Base-by-base conservation (phyloP, 2,888 invertebrate genomes). In the Hybos culiciformis region DNA sequence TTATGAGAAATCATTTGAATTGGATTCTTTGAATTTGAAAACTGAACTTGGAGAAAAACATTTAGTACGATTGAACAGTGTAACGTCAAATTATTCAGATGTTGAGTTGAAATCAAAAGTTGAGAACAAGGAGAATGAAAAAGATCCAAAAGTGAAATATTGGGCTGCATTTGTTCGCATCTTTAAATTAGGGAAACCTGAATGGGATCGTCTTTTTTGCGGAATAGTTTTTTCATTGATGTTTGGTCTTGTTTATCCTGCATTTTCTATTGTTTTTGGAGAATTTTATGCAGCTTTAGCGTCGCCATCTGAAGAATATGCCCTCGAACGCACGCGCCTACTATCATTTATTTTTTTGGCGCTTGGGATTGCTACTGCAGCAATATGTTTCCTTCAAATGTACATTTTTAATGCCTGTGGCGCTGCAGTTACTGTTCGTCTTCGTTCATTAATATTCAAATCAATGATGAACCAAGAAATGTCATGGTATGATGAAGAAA, bases 341-440 rank as follows among this genome's bases (percentile, higher is more conserved):
- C 80, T 78, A 47, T 72, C 78, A 0, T 55, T 79, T 1, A 57
- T 74, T 14, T 81, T 81, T 58, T 59, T 79, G 1, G 52, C 69
- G 4, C 74, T 82, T 31, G 83, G 82, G 0, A 49, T 79, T 0
- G 55, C 73, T 23, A 75, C 78, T 1, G 81, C 78, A 1, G 48
- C 75, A 2, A 71, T 77, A 2, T 77, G 77, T 15, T 81, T 80
- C 58, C 61, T 78, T 26, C 82, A 82, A 61, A 76, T 80, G 49
- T 80, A 72, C 58, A 73, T 80, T 58, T 85, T 86, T 59, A 80
- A 79, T 39, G 59, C 80, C 33, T 78, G 85, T 4, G 86, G 87
- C 3, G 83, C 84, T 33, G 70, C 75, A 39, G 67, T 87, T 38
- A 86, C 86, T 0, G 72, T 77, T 45, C 67, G 84, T 11, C 53